Conservation (phyloP, 1,140 invertebrate genomes). For the Polypedilum vanderplanki region DNA sequence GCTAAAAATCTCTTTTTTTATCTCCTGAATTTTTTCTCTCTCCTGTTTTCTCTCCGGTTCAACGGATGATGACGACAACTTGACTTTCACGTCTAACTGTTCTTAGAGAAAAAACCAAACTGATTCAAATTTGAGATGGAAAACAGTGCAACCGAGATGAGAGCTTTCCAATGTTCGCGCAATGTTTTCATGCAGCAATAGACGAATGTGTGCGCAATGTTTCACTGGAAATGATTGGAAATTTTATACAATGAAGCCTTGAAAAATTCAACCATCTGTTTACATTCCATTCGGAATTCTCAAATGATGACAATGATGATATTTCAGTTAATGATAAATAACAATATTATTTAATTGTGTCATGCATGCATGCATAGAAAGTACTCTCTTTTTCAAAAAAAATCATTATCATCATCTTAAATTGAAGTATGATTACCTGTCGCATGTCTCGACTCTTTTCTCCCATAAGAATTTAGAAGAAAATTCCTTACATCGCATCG, state of each 20-base stretch:
- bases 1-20: too few species aligned
- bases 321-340: too few species aligned
- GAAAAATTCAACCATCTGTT: background rate
- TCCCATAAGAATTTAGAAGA: too few species aligned
- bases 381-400: too few species aligned
- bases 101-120: constrained; percentile 21
- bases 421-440: too few species aligned
- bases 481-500: too few species aligned
- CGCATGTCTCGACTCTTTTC: too few species aligned
- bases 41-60: background rate
- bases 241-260: background rate
- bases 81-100: constrained; percentile 24
- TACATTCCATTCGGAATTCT: background rate
- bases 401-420: too few species aligned
- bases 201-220: constrained; percentile 2
- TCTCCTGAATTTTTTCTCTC: background rate
- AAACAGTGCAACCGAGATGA: background rate
- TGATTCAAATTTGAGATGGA: background rate
- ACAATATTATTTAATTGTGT: too few species aligned
- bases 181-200: background rate
- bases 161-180: background rate
- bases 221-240: constrained; percentile 8
- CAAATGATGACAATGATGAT: background rate
- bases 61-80: constrained; percentile 14
- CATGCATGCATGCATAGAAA: too few species aligned